These are phyloP conservation scores for Yponomeuta sedellus DNA, from an alignment of 2,888 invertebrate genomes.

Conservation along the genomic window DNA sequence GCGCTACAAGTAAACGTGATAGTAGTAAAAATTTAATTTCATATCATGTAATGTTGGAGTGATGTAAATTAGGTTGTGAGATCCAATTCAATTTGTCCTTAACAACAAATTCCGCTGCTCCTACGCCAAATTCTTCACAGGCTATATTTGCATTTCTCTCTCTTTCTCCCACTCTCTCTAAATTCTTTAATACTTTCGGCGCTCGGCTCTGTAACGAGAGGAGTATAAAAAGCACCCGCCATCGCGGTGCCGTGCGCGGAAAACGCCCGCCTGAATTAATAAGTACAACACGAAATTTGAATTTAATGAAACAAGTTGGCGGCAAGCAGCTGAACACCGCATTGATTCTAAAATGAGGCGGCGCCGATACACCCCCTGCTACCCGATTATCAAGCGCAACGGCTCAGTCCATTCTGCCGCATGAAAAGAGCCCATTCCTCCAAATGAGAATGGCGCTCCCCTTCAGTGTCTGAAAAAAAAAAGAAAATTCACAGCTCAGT, in stretches of 20 bases:
- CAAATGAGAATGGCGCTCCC: constrained; percentile 6
- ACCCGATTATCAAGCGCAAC: constrained; percentile 21
- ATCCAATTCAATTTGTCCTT: constrained; percentile 21
- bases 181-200: constrained; percentile 31
- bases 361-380: constrained; percentile 27
- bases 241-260: constrained; percentile 42
- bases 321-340: constrained; percentile 60
- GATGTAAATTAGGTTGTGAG: not conserved
- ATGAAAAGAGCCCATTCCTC: constrained; percentile 10
- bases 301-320: constrained; percentile 77
- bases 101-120: constrained; percentile 23
- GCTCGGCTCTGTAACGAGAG: constrained; percentile 18
- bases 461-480: not conserved
- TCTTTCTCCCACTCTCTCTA: constrained; percentile 24
- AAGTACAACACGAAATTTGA: constrained; percentile 77
- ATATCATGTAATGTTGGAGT: not conserved
- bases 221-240: constrained; percentile 58
- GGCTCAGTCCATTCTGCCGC: not conserved
- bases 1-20: constrained; percentile 11
- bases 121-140: constrained; percentile 25
- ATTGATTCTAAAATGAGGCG: constrained; percentile 59
- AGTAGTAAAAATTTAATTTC: too few species aligned
- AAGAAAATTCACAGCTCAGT: constrained; percentile 5
- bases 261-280: constrained; percentile 71
- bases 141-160: too few species aligned